Conservation (phyloP, 2,113 vertebrate species). For the Malurus cyaneus region DNA sequence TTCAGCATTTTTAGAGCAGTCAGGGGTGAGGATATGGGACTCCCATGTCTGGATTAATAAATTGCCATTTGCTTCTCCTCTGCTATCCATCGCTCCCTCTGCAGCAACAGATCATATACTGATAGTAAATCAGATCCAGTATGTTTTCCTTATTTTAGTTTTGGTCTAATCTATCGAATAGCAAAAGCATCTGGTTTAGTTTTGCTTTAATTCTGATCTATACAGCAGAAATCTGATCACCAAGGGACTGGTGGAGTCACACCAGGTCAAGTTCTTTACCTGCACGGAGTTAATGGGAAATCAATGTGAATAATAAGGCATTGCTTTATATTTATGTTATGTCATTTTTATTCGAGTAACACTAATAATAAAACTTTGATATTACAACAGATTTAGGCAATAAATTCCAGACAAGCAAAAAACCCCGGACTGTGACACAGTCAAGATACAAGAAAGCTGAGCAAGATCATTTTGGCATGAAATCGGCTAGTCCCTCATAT, state of each 20-base stretch:
- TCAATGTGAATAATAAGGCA: slow-evolving; percentile 41
- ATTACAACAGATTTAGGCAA: slow-evolving; percentile 26
- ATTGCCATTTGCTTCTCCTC: slow-evolving; percentile 37
- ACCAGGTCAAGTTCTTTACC: slow-evolving; percentile 68
- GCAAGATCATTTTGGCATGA: background rate
- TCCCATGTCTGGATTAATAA: slow-evolving; percentile 68
- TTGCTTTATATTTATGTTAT: slow-evolving; percentile 47
- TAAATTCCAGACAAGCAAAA: slow-evolving; percentile 47
- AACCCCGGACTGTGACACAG: background rate
- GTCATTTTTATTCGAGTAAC: slow-evolving; percentile 14
- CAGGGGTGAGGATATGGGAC: slow-evolving; percentile 54
- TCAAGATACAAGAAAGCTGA: background rate
- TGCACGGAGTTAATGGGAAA: background rate
- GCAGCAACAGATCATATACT: slow-evolving; percentile 56
- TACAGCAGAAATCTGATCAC: slow-evolving; percentile 68
- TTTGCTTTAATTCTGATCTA: slow-evolving; percentile 75
- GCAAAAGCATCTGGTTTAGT: slow-evolving; percentile 77
- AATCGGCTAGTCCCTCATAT: background rate
- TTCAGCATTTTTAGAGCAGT: slow-evolving; percentile 77
- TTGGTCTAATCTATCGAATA: slow-evolving; percentile 71
- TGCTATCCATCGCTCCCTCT: slow-evolving; percentile 43
- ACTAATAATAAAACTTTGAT: slow-evolving; percentile 47
- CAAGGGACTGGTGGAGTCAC: slow-evolving; percentile 71
- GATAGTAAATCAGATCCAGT: slow-evolving; percentile 75
- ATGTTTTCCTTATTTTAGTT: slow-evolving; percentile 77